phyloP scores from a whole-genome alignment of 2,113 vertebrate species.

The Fulica atra region DNA sequence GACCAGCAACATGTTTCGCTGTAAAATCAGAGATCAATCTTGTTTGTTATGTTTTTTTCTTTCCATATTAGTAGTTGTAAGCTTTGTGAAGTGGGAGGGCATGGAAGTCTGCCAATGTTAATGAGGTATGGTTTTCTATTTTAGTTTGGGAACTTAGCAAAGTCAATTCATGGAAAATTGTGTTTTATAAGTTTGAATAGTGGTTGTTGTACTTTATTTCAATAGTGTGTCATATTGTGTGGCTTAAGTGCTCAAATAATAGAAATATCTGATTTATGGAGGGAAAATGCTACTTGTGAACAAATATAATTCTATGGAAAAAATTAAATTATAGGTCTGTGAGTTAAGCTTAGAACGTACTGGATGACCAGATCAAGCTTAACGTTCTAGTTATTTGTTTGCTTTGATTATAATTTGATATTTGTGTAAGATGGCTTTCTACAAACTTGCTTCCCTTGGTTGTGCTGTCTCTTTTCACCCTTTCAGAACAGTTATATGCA shows the following conservation, averaged over 20 bases:
- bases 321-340: neutral
- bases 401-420: neutral
- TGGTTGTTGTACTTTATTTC: neutral
- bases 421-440: neutral
- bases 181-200: neutral
- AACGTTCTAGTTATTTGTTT: neutral
- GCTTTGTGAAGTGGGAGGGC: neutral
- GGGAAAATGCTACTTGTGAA: neutral
- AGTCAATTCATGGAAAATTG: neutral
- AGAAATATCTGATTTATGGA: neutral
- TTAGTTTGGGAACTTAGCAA: slow-evolving; percentile 30
- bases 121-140: neutral
- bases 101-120: neutral
- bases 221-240: neutral
- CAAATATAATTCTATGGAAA: too few relatives aligned
- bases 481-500: neutral
- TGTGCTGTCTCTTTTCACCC: neutral
- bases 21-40: neutral
- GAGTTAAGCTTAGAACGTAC: neutral
- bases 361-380: neutral
- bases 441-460: neutral
- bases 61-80: neutral
- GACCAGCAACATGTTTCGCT: neutral
- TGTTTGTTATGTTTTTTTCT: neutral
- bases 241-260: neutral